Conservation (phyloP, 2,888 invertebrate species). For the Anagyrus pseudococci region DNA sequence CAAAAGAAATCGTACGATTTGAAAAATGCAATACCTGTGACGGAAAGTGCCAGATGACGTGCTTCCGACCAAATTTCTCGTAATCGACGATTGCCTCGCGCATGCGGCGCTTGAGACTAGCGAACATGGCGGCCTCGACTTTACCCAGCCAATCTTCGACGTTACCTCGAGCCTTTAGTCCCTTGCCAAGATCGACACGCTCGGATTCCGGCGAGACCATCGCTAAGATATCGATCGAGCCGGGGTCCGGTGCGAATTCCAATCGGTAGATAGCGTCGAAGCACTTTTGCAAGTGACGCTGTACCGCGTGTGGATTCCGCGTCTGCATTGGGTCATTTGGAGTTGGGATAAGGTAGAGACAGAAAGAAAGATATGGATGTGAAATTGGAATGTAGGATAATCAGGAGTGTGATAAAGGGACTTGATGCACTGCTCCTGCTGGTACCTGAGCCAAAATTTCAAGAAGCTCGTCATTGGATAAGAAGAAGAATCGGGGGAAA, state of each 20-base stretch:
- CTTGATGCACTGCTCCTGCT: too few species aligned
- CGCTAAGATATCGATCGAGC: slow-evolving; percentile 82
- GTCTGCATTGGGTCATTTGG: slow-evolving; percentile 69
- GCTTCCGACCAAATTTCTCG: slow-evolving; percentile 68
- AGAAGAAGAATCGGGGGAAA: slow-evolving; percentile 88
- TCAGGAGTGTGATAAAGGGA: too few species aligned
- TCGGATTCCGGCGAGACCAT: slow-evolving; percentile 93
- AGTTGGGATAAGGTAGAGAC: not conserved
- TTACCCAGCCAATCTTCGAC: slow-evolving; percentile 93
- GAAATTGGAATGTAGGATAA: too few species aligned
- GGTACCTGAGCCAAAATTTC: slow-evolving; percentile 88
- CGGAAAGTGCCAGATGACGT: slow-evolving; percentile 78
- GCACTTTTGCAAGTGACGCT: slow-evolving; percentile 88
- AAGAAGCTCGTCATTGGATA: slow-evolving; percentile 87
- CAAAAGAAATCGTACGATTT: too few species aligned
- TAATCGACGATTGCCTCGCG: slow-evolving; percentile 77
- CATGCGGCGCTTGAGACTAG: slow-evolving; percentile 78
- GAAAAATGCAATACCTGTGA: too few species aligned
- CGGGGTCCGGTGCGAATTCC: slow-evolving; percentile 71
- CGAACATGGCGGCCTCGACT: slow-evolving; percentile 90
- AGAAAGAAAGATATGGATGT: too few species aligned
- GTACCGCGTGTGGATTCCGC: slow-evolving; percentile 86
- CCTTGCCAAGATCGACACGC: slow-evolving; percentile 79
- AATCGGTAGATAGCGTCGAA: slow-evolving; percentile 83
- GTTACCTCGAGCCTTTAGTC: slow-evolving; percentile 84